Conservation (phyloP, 2,797 vertebrate genomes). For the Phataginus tricuspis region DNA sequence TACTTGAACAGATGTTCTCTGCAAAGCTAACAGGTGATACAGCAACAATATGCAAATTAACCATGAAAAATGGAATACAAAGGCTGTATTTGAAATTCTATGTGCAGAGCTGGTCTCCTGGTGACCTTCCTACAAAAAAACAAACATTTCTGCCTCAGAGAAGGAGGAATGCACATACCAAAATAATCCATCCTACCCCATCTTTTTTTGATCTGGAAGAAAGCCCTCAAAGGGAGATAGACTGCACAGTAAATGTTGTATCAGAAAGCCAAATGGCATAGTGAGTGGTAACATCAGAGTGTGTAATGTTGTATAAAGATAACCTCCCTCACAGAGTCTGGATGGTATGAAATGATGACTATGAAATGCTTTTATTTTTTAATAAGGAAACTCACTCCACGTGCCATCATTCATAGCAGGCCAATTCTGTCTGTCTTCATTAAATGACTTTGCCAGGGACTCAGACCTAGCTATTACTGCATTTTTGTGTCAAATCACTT, state of each 20-base stretch:
- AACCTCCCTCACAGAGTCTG: not conserved
- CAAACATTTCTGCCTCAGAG: slow-evolving; percentile 68
- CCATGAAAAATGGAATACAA: slow-evolving; percentile 47
- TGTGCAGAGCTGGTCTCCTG: slow-evolving; percentile 13
- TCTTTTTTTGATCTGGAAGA: slow-evolving; percentile 66
- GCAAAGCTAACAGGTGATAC: slow-evolving; percentile 66
- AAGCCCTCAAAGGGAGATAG: slow-evolving; percentile 57
- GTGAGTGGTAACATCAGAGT: slow-evolving; percentile 51
- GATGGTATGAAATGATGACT: slow-evolving; percentile 27
- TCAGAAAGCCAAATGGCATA: slow-evolving; percentile 59
- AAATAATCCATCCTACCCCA: slow-evolving; percentile 50
- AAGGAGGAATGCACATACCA: slow-evolving; percentile 52
- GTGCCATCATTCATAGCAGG: not conserved
- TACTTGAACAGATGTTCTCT: slow-evolving; percentile 16
- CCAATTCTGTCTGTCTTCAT: not conserved
- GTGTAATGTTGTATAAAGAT: not conserved
- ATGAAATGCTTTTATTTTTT: slow-evolving; percentile 29
- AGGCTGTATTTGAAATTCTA: slow-evolving; percentile 75
- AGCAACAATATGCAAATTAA: slow-evolving; percentile 65
- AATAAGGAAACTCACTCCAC: slow-evolving; percentile 19
- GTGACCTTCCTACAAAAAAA: slow-evolving; percentile 68
- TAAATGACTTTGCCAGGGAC: not conserved
- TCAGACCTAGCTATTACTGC: not conserved
- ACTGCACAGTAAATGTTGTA: slow-evolving; percentile 43
- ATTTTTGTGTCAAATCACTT: not conserved